These are phyloP conservation scores for Tineola bisselliella DNA, from an alignment of 2,888 invertebrate species.

Conservation along the genomic window DNA sequence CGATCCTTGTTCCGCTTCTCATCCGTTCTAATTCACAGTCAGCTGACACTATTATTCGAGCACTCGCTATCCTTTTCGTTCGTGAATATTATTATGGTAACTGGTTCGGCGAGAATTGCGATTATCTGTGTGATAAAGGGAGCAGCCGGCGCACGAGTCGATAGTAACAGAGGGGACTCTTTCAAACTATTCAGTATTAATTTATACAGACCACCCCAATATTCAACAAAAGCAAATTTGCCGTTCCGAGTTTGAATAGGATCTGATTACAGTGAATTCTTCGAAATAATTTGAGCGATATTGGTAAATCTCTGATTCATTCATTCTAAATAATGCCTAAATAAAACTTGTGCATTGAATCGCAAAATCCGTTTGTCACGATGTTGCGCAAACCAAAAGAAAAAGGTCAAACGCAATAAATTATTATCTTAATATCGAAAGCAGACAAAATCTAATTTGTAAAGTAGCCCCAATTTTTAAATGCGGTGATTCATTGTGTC, in stretches of 20 bases:
- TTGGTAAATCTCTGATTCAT: no score
- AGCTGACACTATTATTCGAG: not conserved
- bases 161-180: conserved; percentile 31
- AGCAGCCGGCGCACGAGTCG: conserved; percentile 29
- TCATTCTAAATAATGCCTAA: not conserved
- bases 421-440: not conserved
- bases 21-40: not conserved
- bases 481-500: not conserved
- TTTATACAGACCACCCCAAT: conserved; percentile 29
- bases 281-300: not conserved
- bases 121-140: conserved; percentile 48
- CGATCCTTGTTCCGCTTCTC: not conserved
- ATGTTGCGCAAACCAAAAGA: not conserved
- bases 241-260: not conserved
- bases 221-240: conserved; percentile 18
- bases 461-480: not conserved
- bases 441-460: no score
- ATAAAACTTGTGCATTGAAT: not conserved
- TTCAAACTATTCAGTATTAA: conserved; percentile 33
- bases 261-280: not conserved
- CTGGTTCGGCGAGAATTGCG: conserved; percentile 27
- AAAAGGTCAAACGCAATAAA: not conserved
- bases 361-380: not conserved
- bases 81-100: not conserved
- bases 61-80: not conserved